Base-by-base conservation (phyloP, 2,888 invertebrate species). In the Helicoverpa assulta region DNA sequence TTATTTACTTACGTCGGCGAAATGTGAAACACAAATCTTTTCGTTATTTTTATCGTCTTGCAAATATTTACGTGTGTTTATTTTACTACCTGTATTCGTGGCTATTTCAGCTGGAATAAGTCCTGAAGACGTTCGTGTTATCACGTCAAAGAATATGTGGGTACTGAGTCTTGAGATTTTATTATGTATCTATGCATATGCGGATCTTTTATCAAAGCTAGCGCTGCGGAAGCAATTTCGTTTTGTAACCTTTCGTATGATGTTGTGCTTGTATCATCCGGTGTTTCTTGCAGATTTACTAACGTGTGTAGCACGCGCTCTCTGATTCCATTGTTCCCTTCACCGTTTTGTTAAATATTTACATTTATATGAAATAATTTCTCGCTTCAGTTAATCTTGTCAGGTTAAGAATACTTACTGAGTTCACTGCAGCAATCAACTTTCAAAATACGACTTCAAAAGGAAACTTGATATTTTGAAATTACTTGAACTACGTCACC, bases 191-290 rank as follows among this genome's bases (percentile, higher is more conserved):
- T 78, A 55, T 72, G 73, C 73, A 73, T 69, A 56, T 65, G 77
- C 75, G 72, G 81, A 85, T 83, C 78, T 82, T 85, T 87, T 86
- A 87, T 89, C 85, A 86, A 86, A 86, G 80, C 82, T 81, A 83
- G 82, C 82, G 79, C 80, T 80, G 83, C 84, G 87, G 87, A 90
- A 90, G 89, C 87, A 90, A 90, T 91, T 90, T 89, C 75, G 84
- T 88, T 89, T 85, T 85, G 87, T 85, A 89, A 88, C 86, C 86
- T 83, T 85, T 87, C 82, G 85, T 85, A 80, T 86, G 83, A 82
- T 80, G 71, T 82, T 76, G 72, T 79, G 73, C 66, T 81, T 75
- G 79, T 67, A 62, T 60, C 66, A 78, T 59, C 71, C 63, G 61
- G 68, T 82, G 72, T 83, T 81, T 78, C 82, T 85, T 85, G 82